Conservation (phyloP, 1,140 invertebrate species). For the Saccostrea echinata region DNA sequence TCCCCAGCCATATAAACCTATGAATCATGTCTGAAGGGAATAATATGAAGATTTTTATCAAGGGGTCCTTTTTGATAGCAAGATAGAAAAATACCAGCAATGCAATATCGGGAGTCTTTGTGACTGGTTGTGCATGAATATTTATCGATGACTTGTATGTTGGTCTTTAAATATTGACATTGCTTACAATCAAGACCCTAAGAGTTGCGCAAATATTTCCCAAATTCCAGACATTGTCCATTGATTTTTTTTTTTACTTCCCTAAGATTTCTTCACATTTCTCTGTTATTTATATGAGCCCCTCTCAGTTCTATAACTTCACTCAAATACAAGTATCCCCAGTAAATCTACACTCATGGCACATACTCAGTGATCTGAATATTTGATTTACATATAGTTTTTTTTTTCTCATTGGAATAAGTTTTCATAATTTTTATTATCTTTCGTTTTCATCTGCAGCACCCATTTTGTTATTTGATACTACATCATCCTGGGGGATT, state of each 20-base stretch:
- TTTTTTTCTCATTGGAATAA: no score
- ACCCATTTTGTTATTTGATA: no score
- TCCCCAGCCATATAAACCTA: constrained; percentile 1
- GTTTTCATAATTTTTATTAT: no score
- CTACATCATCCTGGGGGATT: background rate
- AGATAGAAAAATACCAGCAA: constrained; percentile 31
- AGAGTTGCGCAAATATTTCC: constrained; percentile 38
- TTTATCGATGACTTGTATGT: constrained; percentile 19
- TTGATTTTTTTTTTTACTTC: constrained; percentile 9
- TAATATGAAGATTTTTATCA: constrained; percentile 36
- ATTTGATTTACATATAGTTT: no score
- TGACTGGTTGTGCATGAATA: constrained; percentile 19
- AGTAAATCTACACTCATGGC: no score
- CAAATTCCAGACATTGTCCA: constrained; percentile 27
- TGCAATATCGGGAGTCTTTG: background rate
- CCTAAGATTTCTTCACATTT: background rate
- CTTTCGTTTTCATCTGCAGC: no score
- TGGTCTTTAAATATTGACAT: constrained; percentile 26
- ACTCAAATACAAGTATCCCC: background rate
- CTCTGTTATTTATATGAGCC: background rate
- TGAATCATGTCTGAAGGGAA: constrained; percentile 1
- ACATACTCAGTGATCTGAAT: background rate
- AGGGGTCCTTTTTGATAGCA: constrained; percentile 9
- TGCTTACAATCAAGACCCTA: constrained; percentile 21
- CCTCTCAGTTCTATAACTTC: background rate